phyloP scores from a whole-genome alignment of 1,140 invertebrate species.

The Maconellicoccus hirsutus region DNA sequence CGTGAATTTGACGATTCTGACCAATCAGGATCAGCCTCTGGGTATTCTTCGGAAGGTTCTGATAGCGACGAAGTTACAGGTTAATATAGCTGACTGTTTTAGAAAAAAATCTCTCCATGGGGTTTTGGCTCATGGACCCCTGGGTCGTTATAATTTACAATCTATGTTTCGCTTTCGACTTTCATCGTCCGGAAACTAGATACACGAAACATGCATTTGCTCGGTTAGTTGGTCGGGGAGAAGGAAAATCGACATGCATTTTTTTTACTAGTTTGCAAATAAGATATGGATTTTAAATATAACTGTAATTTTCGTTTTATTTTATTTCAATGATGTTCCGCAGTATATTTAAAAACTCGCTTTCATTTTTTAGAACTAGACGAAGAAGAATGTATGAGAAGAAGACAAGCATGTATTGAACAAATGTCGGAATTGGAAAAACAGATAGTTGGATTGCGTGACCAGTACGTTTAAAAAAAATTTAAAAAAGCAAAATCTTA shows the following conservation, averaged over 20 bases:
- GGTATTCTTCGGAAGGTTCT: background rate
- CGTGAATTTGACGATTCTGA: background rate
- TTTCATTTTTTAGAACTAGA: constrained; percentile 86
- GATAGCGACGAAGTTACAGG: background rate
- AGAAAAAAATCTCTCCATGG: no score
- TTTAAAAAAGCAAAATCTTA: background rate
- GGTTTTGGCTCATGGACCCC: no score
- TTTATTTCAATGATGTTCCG: background rate
- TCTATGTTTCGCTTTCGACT: no score
- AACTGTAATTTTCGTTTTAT: background rate
- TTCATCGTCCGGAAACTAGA: no score
- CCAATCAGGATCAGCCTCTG: background rate
- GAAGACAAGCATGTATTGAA: constrained; percentile 67
- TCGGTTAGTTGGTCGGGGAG: no score
- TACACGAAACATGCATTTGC: no score
- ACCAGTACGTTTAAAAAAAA: constrained; percentile 8
- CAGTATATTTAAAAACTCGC: constrained; percentile 1
- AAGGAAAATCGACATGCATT: no score
- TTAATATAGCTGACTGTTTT: no score
- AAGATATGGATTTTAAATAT: no score
- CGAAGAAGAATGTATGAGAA: constrained; percentile 67
- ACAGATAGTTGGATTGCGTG: constrained; percentile 51
- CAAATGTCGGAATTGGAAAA: constrained; percentile 77
- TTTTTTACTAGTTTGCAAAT: no score
- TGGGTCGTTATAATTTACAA: no score